These are phyloP conservation scores for Perca flavescens DNA, from an alignment of 2,113 vertebrate species.

Conservation along the genomic window DNA sequence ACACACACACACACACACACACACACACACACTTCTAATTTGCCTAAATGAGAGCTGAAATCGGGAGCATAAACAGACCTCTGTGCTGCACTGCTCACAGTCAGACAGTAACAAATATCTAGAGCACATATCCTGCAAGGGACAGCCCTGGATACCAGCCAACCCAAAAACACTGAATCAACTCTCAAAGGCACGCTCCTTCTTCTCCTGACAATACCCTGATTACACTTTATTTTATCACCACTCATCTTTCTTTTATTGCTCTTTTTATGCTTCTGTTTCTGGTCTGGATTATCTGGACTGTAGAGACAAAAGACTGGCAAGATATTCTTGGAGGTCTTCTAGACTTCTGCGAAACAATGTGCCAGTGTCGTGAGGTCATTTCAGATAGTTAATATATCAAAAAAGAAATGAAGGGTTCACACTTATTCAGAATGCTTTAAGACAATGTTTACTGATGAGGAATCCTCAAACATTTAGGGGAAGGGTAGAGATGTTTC, in stretches of 20 bases:
- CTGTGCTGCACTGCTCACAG: slow-evolving; percentile 20
- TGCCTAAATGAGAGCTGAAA: slow-evolving; percentile 57
- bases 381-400: slow-evolving; percentile 26
- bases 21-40: slow-evolving; percentile 45
- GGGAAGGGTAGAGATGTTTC: neutral
- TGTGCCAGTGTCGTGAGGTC: neutral
- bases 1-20: slow-evolving; percentile 47
- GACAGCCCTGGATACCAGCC: slow-evolving; percentile 15
- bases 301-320: slow-evolving; percentile 6
- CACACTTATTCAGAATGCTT: slow-evolving; percentile 5
- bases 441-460: neutral
- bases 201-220: slow-evolving; percentile 23
- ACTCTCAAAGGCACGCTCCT: neutral
- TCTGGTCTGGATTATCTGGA: slow-evolving; percentile 16
- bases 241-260: slow-evolving; percentile 25
- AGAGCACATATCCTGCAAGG: slow-evolving; percentile 11
- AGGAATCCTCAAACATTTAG: slow-evolving; percentile 4
- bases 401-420: slow-evolving; percentile 2
- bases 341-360: neutral
- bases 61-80: slow-evolving; percentile 46
- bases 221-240: slow-evolving; percentile 54
- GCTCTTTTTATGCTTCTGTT: slow-evolving; percentile 23
- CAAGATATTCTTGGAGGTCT: slow-evolving; percentile 19
- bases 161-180: slow-evolving; percentile 35
- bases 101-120: slow-evolving; percentile 42